Evolutionary conservation across 2,113 vertebrate genomes (phyloP).

Genomic region (Scopus umbretta): DNA sequence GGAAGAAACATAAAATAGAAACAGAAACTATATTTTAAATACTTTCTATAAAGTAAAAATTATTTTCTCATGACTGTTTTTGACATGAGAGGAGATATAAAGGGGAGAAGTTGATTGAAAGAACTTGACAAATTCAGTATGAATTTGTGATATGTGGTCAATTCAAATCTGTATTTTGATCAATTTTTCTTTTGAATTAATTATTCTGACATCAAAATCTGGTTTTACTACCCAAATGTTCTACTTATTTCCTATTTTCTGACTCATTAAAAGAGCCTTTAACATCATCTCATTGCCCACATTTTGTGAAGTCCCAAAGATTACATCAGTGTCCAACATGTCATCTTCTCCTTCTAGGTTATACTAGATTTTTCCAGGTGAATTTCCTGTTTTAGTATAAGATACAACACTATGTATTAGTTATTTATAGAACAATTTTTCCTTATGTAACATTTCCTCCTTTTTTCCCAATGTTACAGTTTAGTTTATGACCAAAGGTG

Average conservation of each 20-base stretch:
- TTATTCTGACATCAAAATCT: neutral
- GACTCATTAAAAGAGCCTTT: neutral
- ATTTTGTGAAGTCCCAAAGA: neutral
- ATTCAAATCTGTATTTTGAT: neutral
- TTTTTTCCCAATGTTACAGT: neutral
- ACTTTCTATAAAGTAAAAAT: neutral
- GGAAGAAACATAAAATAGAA: neutral
- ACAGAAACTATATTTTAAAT: neutral
- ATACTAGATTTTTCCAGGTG: neutral
- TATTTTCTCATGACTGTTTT: neutral
- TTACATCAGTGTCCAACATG: neutral
- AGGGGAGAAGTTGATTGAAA: neutral
- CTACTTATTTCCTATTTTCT: neutral
- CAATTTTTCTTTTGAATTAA: neutral
- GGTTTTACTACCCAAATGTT: neutral
- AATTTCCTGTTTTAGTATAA: neutral
- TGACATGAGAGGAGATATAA: neutral
- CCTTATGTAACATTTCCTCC: neutral
- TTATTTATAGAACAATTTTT: neutral
- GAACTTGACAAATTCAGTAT: neutral
- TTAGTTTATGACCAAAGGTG: neutral
- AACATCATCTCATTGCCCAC: neutral
- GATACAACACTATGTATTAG: neutral
- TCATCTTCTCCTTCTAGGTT: neutral
- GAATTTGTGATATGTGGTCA: neutral